phyloP scores from a whole-genome alignment of 2,888 invertebrate species.

The Eudasyphora cyanicolor region DNA sequence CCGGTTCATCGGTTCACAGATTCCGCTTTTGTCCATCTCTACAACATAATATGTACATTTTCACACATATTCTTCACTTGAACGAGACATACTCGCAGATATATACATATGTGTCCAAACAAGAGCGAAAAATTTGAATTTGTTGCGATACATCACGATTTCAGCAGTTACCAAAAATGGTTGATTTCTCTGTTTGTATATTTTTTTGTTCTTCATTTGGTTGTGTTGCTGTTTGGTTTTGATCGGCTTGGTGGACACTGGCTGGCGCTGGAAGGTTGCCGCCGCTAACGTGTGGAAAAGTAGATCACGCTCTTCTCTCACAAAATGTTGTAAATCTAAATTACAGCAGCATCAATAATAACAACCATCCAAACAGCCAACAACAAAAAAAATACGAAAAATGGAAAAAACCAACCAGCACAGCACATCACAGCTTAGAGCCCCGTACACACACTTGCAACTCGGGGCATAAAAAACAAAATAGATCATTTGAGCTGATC shows the following conservation, averaged over 20 bases:
- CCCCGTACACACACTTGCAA: slow-evolving; percentile 49
- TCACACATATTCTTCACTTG: slow-evolving; percentile 7
- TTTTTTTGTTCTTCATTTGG: no score
- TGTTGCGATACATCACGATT: slow-evolving; percentile 64
- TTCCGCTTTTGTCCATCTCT: background rate
- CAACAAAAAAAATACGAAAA: no score
- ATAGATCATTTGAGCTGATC: slow-evolving; percentile 62
- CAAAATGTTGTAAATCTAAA: slow-evolving; percentile 61
- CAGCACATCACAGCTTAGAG: slow-evolving; percentile 21
- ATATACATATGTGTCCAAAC: slow-evolving; percentile 49
- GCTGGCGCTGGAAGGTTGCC: slow-evolving; percentile 52
- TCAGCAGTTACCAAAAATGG: slow-evolving; percentile 63
- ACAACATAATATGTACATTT: background rate
- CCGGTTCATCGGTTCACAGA: background rate
- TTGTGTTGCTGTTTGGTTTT: slow-evolving; percentile 31
- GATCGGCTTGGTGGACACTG: slow-evolving; percentile 46
- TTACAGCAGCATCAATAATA: slow-evolving; percentile 51
- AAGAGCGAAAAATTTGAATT: slow-evolving; percentile 65
- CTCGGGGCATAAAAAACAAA: slow-evolving; percentile 20
- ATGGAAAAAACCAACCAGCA: slow-evolving; percentile 41
- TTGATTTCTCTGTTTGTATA: slow-evolving; percentile 27
- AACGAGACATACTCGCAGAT: background rate
- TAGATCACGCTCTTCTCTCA: slow-evolving; percentile 65
- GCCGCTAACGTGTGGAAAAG: slow-evolving; percentile 62
- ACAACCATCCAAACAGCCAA: slow-evolving; percentile 31